phyloP scores from a whole-genome alignment of 1,140 invertebrate species.

The Drosophila burlai region DNA sequence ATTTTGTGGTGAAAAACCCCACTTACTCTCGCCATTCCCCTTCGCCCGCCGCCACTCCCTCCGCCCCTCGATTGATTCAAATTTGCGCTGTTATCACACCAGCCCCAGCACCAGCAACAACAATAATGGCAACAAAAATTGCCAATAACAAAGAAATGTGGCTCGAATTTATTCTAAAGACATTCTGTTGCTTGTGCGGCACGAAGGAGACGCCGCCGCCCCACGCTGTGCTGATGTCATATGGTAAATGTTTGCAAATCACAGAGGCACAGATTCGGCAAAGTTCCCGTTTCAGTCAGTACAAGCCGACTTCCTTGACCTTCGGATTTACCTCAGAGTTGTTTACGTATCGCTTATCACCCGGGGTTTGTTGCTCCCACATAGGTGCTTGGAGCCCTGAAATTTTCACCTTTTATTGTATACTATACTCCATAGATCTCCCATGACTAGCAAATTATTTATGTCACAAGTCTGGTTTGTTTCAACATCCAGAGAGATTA shows the following conservation, averaged over 20 bases:
- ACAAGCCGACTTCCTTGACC: slow-evolving; percentile 14
- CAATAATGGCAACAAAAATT: slow-evolving; percentile 23
- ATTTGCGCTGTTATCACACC: slow-evolving; percentile 74
- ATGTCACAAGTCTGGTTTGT: background rate
- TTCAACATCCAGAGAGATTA: background rate
- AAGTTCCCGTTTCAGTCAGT: slow-evolving; percentile 22
- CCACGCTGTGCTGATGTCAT: slow-evolving; percentile 52
- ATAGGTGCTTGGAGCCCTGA: background rate
- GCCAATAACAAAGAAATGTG: slow-evolving; percentile 70
- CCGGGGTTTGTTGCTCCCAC: background rate
- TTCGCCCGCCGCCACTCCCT: slow-evolving; percentile 9
- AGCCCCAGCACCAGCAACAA: slow-evolving; percentile 41
- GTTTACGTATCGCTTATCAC: slow-evolving; percentile 10
- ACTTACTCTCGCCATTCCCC: slow-evolving; percentile 46
- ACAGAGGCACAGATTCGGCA: background rate
- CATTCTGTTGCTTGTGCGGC: slow-evolving; percentile 57
- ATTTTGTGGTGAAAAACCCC: slow-evolving; percentile 75
- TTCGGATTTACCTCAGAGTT: background rate
- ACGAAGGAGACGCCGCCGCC: slow-evolving; percentile 40
- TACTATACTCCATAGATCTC: background rate
- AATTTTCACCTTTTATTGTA: too few species aligned
- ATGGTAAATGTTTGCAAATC: slow-evolving; percentile 9
- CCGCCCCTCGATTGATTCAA: slow-evolving; percentile 45
- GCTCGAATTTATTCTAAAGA: slow-evolving; percentile 66
- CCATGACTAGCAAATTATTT: background rate